Conservation (phyloP, 2,113 vertebrate species). For the Oryzias melastigma region DNA sequence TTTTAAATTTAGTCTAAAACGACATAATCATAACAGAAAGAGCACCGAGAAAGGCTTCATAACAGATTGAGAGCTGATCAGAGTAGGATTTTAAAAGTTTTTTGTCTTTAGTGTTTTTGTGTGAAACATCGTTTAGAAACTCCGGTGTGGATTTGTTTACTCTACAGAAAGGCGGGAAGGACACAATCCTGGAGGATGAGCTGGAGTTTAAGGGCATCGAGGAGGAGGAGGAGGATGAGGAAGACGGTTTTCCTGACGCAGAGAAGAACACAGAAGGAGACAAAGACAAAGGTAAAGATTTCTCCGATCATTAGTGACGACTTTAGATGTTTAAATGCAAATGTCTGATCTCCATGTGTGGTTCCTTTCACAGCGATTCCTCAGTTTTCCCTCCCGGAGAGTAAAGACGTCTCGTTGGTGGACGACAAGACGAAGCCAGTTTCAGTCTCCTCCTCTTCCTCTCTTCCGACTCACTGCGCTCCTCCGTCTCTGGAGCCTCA, state of each 20-base stretch:
- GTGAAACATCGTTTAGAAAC: too few species aligned
- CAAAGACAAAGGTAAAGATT: constrained; percentile 65
- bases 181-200: constrained; percentile 84
- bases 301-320: too few species aligned
- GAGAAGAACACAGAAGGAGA: constrained; percentile 64
- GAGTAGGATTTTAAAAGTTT: too few species aligned
- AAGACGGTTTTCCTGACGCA: constrained; percentile 46
- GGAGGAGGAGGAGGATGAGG: constrained; percentile 79
- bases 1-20: too few species aligned
- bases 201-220: constrained; percentile 87
- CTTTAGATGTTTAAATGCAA: too few species aligned
- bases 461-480: constrained; percentile 49
- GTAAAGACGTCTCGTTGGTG: constrained; percentile 49
- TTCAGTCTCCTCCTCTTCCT: constrained; percentile 54
- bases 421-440: constrained; percentile 66
- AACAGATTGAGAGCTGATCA: too few species aligned
- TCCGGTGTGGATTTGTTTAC: too few species aligned
- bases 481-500: constrained; percentile 60
- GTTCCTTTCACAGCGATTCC: background rate
- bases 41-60: too few species aligned
- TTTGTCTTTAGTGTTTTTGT: too few species aligned
- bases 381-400: constrained; percentile 39
- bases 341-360: too few species aligned
- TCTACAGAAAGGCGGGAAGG: constrained; percentile 84
- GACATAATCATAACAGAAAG: too few species aligned